A percentile compares a stretch with the other conserved stretches of the same genome.
phyloP scores from a whole-genome alignment of 1,140 invertebrate genomes.

The Solenopsis invicta region DNA sequence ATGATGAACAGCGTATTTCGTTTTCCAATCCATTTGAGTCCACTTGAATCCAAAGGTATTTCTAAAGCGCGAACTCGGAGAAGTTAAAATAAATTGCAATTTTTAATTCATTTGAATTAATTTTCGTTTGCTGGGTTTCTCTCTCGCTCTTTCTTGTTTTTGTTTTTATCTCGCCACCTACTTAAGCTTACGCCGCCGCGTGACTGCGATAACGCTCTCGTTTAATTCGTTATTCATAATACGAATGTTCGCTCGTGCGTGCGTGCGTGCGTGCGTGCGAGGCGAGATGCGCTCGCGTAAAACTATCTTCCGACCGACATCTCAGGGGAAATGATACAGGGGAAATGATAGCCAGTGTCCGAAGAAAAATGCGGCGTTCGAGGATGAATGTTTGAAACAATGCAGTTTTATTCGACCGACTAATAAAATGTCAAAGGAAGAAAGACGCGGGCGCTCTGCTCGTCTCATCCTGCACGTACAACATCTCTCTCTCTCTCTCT shows the following conservation, averaged over 20 bases:
- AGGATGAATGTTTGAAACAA: conserved; percentile 3
- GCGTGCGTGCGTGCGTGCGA: conserved; percentile 23
- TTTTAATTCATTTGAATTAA: too few relatives aligned
- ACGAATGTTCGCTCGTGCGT: conserved; percentile 6
- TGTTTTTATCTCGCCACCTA: conserved; percentile 52
- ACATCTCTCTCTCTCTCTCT: neutral
- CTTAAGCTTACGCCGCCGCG: conserved; percentile 55
- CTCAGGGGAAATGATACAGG: conserved; percentile 44
- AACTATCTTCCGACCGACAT: conserved; percentile 44
- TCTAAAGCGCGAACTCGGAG: too few relatives aligned
- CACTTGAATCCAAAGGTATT: too few relatives aligned
- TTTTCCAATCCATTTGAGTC: too few relatives aligned
- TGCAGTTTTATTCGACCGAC: conserved; percentile 48
- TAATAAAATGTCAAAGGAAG: conserved; percentile 56
- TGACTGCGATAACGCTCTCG: conserved; percentile 55
- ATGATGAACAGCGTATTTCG: too few relatives aligned
- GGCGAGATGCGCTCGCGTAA: conserved; percentile 36
- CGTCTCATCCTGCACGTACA: conserved; percentile 31
- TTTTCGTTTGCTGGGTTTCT: neutral
- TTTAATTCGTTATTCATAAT: conserved; percentile 49
- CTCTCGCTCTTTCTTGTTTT: neutral
- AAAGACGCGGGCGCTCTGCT: conserved; percentile 46
- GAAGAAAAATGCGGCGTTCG: conserved; percentile 54
- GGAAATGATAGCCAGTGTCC: conserved; percentile 41
- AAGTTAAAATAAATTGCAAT: too few relatives aligned